Percentiles rank a stretch among this genome's conserved stretches.
Evolutionary conservation across 2,113 vertebrate genomes (phyloP).

Genomic region (Zosterops pallidus): DNA sequence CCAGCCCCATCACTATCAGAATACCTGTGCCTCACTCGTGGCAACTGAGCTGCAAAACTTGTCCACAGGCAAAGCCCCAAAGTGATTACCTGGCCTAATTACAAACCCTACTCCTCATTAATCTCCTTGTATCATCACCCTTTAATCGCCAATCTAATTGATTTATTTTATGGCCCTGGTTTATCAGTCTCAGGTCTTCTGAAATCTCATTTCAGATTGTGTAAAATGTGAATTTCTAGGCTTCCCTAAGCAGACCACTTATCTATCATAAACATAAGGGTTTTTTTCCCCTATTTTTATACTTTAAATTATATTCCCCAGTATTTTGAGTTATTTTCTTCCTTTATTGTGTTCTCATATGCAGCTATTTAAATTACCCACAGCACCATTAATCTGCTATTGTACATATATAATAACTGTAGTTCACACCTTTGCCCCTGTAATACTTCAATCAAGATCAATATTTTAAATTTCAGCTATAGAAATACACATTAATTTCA

Average conservation of each 20-base stretch:
- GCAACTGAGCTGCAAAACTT: slow-evolving; percentile 6
- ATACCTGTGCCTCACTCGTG: not conserved
- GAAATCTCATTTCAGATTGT: not conserved
- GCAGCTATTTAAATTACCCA: not conserved
- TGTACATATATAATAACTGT: not conserved
- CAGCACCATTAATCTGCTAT: not conserved
- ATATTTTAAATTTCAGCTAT: not conserved
- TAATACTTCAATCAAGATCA: not conserved
- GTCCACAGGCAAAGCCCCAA: not conserved
- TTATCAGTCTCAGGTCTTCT: slow-evolving; percentile 13
- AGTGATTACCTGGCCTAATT: slow-evolving; percentile 60
- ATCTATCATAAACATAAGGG: not conserved
- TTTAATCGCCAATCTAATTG: slow-evolving; percentile 66
- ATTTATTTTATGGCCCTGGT: slow-evolving; percentile 23
- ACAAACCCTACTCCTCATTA: slow-evolving; percentile 48
- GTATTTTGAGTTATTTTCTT: not conserved
- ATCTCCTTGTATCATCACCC: not conserved
- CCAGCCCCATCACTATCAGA: not conserved
- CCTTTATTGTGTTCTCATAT: not conserved
- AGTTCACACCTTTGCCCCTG: not conserved
- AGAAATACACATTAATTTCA: not conserved
- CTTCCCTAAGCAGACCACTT: not conserved
- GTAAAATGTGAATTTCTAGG: not conserved
- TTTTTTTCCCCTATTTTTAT: rapidly evolving
- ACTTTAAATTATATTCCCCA: not conserved